Percentiles rank a stretch among this genome's conserved stretches.
Evolutionary conservation across 2,888 invertebrate species (phyloP).

Genomic region (Corbicula japonica): DNA sequence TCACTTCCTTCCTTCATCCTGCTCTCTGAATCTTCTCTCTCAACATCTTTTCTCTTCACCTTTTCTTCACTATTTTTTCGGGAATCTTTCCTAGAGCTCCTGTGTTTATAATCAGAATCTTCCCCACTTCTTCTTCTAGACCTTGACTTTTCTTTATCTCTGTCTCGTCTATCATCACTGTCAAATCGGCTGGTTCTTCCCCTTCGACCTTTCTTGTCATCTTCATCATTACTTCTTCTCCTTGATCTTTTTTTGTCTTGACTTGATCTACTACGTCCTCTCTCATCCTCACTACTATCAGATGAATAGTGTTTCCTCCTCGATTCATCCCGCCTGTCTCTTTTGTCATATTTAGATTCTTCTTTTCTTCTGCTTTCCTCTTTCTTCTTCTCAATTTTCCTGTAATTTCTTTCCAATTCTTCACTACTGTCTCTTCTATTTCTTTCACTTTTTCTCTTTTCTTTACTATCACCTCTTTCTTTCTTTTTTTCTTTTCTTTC

Average conservation of each 20-base stretch:
- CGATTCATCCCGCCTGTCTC: slow-evolving; percentile 18
- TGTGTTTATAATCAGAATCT: slow-evolving; percentile 8
- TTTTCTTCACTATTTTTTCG: slow-evolving; percentile 8
- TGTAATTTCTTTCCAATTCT: slow-evolving; percentile 51
- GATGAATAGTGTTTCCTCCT: slow-evolving; percentile 18
- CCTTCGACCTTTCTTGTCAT: slow-evolving; percentile 17
- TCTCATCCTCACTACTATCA: slow-evolving; percentile 2
- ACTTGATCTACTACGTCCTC: slow-evolving; percentile 26
- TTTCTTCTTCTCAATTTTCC: slow-evolving; percentile 48
- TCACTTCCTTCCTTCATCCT: slow-evolving; percentile 33
- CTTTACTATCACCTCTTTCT: neutral
- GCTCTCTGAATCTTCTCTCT: slow-evolving; percentile 15
- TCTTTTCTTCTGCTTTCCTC: slow-evolving; percentile 22
- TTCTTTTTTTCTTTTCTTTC: neutral
- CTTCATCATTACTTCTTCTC: slow-evolving; percentile 13
- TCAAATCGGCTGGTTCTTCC: slow-evolving; percentile 10
- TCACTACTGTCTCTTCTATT: slow-evolving; percentile 44
- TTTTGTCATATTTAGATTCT: slow-evolving; percentile 20
- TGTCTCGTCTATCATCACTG: slow-evolving; percentile 22
- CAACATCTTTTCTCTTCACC: too few species aligned
- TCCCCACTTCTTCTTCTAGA: slow-evolving; percentile 8
- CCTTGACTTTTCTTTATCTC: slow-evolving; percentile 8
- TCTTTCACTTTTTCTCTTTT: slow-evolving; percentile 14
- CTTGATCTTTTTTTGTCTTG: slow-evolving; percentile 23
- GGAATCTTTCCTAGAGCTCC: neutral